Base-by-base conservation (phyloP, 2,888 invertebrate genomes). In the Gnatocerus cornutus region DNA sequence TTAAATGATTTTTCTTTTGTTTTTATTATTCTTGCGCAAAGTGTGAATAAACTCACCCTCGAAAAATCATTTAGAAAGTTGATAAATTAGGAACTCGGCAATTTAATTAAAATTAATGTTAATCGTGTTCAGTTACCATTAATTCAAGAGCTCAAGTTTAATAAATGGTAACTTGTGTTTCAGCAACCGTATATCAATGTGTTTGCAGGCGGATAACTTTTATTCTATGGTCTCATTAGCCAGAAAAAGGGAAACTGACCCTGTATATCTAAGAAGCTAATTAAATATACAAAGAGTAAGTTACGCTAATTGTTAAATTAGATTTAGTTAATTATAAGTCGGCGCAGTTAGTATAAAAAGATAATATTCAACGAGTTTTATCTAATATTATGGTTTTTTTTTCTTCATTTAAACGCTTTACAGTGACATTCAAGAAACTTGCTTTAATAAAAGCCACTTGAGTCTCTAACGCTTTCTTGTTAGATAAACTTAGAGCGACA, bases 61-160 rank as follows among this genome's bases (percentile, higher is more conserved):
- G 1, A 21, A 21, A 21, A 21, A 21, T 21, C 21, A 21, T 21
- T 21, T 21, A 21, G 21, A 21, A 4, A 21, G 37, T 37, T 37
- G 27, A 48, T 27, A 48, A 48, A 48, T 48, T 27, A 10, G n/a
- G 30, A 52, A 33, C 21, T 12, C 10, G 52, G 37, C 37, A 52
- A 55, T 16, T 16, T 55, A 55, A 55, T 55, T 55, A 55, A 39
- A 55, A 55, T 55, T 55, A 55, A 55, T 55, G 53, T 39, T 55
- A 55, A 39, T 55, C 37, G 53, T 37, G 53, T 55, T 55, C 9
- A 39, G 53, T 55, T 55, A 55, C 53, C 37, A 55, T 55, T 55
- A 55, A 55, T 16, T 55, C 37, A 55, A 55, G 53, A 55, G 30
- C 53, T 55, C 16, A 39, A 55, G 53, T 55, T 55, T 55, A 55